Base-by-base conservation (phyloP, 2,113 vertebrate species). In the Coregonus clupeaformis region DNA sequence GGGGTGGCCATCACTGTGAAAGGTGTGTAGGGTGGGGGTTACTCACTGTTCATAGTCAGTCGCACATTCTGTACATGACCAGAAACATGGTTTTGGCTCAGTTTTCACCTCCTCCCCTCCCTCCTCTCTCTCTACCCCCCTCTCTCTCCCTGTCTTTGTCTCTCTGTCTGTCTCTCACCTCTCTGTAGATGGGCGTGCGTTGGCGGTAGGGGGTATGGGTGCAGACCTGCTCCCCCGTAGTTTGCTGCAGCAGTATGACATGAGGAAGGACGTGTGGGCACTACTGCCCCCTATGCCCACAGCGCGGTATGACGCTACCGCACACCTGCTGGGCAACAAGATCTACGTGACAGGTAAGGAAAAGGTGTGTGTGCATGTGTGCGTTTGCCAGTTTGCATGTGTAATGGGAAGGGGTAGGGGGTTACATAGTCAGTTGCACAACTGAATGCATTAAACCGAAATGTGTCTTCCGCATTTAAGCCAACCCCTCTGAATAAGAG, bases 211-310 rank as follows among this genome's bases (percentile, higher is more conserved):
- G 0, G 98, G 98, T 63, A 99, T 99, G 98, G 96, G 96, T 11
- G 88, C 93, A 6, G 97, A 98, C 90, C 94, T 98, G 80, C 90
- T 94, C 72, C 96, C 98, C 0, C 96, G 97, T 82, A 95, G 89
- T 82, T 91, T 96, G 87, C 94, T 99, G 70, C 97, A 98, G 82
- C 97, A 98, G 89, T 99, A 98, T 0, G 97, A 99, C 87, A 94
- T 93, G 86, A 93, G 97, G 47, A 99, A 98, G 89, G 98, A 99
- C 69, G 93, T 98, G 85, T 99, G 98, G 98, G 95, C 96, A 14
- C 93, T 96, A 0, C 93, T 99, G 76, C 96, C 97, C 0, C 93
- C 95, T 59, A 98, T 99, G 96, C 95, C 95, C 62, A 98, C 96
- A 0, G 94, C 97, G 0, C 93, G 98, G 69, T 99, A 99, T 0